Evolutionary conservation across 2,888 invertebrate genomes (phyloP), one percentile per base, ranked within the genome.

Genomic region (Strigamia transsilvanica): DNA sequence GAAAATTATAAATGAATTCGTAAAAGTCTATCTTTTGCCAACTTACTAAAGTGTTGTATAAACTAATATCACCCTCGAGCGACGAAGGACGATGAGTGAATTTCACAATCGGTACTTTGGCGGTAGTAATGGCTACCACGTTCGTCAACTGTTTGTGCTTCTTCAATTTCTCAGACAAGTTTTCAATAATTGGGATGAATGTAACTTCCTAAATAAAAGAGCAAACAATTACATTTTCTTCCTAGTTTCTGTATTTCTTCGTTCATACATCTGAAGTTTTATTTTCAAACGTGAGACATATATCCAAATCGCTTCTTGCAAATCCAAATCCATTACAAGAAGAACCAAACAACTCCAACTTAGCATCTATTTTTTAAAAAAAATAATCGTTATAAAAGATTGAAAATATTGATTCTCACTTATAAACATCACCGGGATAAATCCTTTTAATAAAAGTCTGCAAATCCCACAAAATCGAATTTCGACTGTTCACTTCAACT

Each of bases 91-190:
- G 84, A 84, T 89, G 88, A 15, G 85, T 86, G 86, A 91, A 91
- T 86, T 91, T 91, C 41, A 92, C 90, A 83, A 92, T 91, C 5
- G 91, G 91, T 32, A 92, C 91, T 86, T 91, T 91, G 38, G 91
- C 91, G 18, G 90, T 89, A 6, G 89, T 87, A 79, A 91, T 90
- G 7, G 90, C 87, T 80, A 89, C 84, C 42, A 90, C 88, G 79
- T 89, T 87, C 82, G 86, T 86, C 79, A 90, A 85, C 9, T 86
- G 85, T 13, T 85, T 84, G 82, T 87, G 86, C 23, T 85, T 85
- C 83, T 86, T 87, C 83, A 90, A 85, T 42, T 86, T 85, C 79
- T 85, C 85, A 12, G 88, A 88, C 80, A 90, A 85, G n/a, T 85
- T 85, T 82, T 88, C 87, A 77, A 89, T 89, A 18, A 82, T 84